A percentile compares a stretch with the other conserved stretches of the same genome.
Evolutionary conservation across 2,797 vertebrate species (phyloP).

Genomic region (Xenops minutus): DNA sequence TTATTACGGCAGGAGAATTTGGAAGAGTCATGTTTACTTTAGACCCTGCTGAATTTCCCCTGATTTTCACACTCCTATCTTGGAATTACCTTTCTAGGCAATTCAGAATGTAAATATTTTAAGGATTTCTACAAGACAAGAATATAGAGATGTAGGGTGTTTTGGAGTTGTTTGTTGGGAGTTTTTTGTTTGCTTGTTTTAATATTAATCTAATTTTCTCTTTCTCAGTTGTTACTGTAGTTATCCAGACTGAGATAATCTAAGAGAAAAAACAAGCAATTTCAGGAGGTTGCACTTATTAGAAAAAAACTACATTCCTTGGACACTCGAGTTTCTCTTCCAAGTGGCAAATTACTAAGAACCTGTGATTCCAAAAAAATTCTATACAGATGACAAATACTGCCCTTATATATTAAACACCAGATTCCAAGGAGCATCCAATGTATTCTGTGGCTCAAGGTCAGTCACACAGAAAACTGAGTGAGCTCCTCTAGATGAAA

Average conservation of each 20-base stretch:
- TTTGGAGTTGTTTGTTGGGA: neutral
- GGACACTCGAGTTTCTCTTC: neutral
- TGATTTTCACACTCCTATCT: neutral
- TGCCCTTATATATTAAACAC: neutral
- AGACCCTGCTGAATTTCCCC: neutral
- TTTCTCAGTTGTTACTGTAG: neutral
- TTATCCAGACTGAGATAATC: neutral
- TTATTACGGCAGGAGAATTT: neutral
- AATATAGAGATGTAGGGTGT: neutral
- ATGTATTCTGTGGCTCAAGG: neutral
- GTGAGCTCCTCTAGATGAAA: neutral
- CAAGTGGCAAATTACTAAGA: neutral
- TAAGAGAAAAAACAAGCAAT: neutral
- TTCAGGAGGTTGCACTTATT: neutral
- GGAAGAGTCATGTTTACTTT: neutral
- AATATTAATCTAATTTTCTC: neutral
- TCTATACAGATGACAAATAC: neutral
- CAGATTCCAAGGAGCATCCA: neutral
- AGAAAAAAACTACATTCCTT: neutral
- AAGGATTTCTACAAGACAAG: neutral
- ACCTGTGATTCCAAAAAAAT: neutral
- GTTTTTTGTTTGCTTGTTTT: neutral
- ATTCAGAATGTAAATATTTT: neutral
- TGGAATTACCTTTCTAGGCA: neutral
- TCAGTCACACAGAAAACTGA: neutral